phyloP scores from a whole-genome alignment of 2,113 vertebrate species.

The Tragelaphus scriptus region DNA sequence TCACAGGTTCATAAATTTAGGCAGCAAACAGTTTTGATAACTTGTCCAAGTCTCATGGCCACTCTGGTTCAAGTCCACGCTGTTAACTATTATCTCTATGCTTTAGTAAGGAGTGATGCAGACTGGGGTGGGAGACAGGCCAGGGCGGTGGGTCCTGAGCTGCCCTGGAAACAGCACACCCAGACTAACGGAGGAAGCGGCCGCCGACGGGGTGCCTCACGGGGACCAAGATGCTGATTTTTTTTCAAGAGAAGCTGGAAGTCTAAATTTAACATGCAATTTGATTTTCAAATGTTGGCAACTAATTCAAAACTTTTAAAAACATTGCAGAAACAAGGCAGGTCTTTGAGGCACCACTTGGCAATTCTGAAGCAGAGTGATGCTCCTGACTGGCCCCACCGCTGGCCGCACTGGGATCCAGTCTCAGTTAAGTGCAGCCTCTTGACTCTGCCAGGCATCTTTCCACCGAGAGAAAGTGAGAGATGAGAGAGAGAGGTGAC shows the following conservation, averaged over 20 bases:
- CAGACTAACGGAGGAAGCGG: neutral
- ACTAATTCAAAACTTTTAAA: neutral
- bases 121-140: neutral
- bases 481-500: neutral
- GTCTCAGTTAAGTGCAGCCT: neutral
- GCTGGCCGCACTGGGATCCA: neutral
- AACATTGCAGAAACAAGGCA: neutral
- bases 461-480: accelerated
- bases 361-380: neutral
- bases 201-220: accelerated
- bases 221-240: neutral
- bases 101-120: neutral
- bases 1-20: neutral
- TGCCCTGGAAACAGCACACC: neutral
- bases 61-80: neutral
- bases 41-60: neutral
- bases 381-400: neutral
- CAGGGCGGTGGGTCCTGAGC: accelerated
- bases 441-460: neutral
- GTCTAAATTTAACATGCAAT: neutral
- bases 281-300: neutral
- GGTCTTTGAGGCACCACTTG: neutral
- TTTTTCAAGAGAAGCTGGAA: neutral
- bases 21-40: neutral
- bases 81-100: neutral